phyloP scores from a whole-genome alignment of 1,140 invertebrate species.

The Lysiphlebus fabarum region DNA sequence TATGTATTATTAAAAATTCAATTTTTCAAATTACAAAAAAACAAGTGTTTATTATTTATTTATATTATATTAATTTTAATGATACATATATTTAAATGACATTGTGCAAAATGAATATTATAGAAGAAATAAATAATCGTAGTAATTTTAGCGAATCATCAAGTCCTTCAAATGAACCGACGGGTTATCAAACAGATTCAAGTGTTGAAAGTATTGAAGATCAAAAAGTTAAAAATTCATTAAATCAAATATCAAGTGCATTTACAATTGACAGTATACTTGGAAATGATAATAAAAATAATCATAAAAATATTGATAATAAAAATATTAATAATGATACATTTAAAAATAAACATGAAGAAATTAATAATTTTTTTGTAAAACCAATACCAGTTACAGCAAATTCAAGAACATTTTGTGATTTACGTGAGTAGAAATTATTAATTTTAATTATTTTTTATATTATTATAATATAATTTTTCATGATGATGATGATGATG shows the following conservation, averaged over 20 bases:
- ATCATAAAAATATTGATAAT: slow-evolving; percentile 1
- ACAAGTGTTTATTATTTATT: background rate
- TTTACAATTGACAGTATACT: slow-evolving; percentile 31
- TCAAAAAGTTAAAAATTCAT: background rate
- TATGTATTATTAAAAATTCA: too few species aligned
- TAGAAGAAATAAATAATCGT: background rate
- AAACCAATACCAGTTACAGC: slow-evolving; percentile 9
- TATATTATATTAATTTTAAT: background rate
- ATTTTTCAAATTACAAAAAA: background rate
- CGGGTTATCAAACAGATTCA: slow-evolving; percentile 19
- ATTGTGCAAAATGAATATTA: slow-evolving; percentile 1
- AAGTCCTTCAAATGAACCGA: background rate
- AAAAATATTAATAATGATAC: slow-evolving; percentile 9
- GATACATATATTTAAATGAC: slow-evolving; percentile 4
- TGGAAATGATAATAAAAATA: slow-evolving; percentile 13
- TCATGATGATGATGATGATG: background rate
- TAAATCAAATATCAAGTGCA: slow-evolving; percentile 14
- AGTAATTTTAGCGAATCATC: slow-evolving; percentile 1
- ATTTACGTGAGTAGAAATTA: slow-evolving; percentile 12
- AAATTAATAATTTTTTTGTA: slow-evolving; percentile 9
- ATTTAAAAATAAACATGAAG: slow-evolving; percentile 3
- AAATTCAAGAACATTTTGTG: slow-evolving; percentile 11
- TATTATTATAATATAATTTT: background rate
- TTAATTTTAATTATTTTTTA: background rate
- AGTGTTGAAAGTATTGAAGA: slow-evolving; percentile 13